Percentiles rank a stretch among this genome's conserved stretches.
Conservation (phyloP, 2,113 vertebrate species). For the Psilopogon haemacephalus region DNA sequence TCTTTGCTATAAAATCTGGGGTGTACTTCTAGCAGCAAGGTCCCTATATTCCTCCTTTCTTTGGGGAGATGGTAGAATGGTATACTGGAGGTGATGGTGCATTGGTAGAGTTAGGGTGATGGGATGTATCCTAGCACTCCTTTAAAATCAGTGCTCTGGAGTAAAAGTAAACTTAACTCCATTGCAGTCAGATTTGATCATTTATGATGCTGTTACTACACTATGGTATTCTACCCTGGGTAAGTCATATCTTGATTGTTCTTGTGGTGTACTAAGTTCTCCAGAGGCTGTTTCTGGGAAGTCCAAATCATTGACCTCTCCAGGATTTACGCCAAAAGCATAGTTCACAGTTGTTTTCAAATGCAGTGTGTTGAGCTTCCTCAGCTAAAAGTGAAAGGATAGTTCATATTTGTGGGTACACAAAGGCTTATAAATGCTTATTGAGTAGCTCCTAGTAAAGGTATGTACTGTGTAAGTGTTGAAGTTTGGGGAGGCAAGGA, state of each 20-base stretch:
- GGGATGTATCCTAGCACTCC: background rate
- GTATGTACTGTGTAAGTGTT: background rate
- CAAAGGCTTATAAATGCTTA: background rate
- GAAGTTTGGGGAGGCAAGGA: background rate
- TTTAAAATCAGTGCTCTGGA: background rate
- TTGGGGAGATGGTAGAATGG: background rate
- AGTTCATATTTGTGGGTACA: background rate
- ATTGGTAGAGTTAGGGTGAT: background rate
- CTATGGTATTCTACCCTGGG: background rate
- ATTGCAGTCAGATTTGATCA: background rate
- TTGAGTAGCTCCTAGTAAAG: background rate
- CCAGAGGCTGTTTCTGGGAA: background rate
- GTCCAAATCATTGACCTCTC: background rate
- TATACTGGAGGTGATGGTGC: background rate
- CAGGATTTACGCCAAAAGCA: background rate
- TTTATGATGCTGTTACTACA: background rate
- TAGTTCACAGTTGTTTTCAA: background rate
- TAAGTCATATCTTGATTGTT: background rate
- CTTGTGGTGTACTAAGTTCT: background rate
- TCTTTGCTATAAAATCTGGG: background rate
- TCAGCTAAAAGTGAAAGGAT: background rate
- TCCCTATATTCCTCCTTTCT: background rate
- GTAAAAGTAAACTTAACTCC: background rate
- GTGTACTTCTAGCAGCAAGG: background rate
- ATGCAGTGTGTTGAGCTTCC: background rate